Evolutionary conservation across 1,140 invertebrate species (phyloP), one percentile per base, ranked within the genome.

Genomic region (Polypedilum vanderplanki): DNA sequence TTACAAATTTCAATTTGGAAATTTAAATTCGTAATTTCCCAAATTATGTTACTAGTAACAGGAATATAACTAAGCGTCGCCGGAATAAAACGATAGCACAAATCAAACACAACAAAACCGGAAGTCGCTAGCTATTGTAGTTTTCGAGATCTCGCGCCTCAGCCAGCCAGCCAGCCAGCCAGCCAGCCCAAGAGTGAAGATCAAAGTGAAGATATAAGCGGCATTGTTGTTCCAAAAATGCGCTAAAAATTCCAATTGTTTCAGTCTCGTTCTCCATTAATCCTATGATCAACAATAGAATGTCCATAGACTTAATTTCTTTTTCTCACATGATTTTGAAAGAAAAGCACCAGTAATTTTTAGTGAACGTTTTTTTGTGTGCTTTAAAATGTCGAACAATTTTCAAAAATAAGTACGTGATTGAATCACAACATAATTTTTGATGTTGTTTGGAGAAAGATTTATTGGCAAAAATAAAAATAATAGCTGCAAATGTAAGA

Each of bases 291-390:
- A n/a, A 57, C 46, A 57, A 57, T 57, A 57, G 46, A 57, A n/a
- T 57, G 46, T 57, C 46, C 46, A 57, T 57, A n/a, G 12, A 57
- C 46, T 57, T 57, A 57, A 57, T 57, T 57, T 57, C 46, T 57
- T 57, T 57, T 57, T 57, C 46, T 57, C 46, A 57, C 46, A 57
- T 57, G 46, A 57, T 57, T 57, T 8, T 12, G 46, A 57, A 57
- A 57, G 4, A 57, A n/a, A 57, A n/a, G 8, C 46, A 57, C 12
- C 46, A 57, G n/a, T 12, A 57, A 57, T 46, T 46, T 41, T 12
- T 46, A 46, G 8, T 46, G 24, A 33, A 33, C 24, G 24, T 33
- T 33, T 33, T 33, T 33, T n/a, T n/a, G n/a, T 33, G 24, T 33
- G 24, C 24, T 33, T 33, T 5, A 57, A 57, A 57, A 57, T 57